Base-by-base conservation (phyloP, 1,140 invertebrate genomes). In the Babylonia areolata region DNA sequence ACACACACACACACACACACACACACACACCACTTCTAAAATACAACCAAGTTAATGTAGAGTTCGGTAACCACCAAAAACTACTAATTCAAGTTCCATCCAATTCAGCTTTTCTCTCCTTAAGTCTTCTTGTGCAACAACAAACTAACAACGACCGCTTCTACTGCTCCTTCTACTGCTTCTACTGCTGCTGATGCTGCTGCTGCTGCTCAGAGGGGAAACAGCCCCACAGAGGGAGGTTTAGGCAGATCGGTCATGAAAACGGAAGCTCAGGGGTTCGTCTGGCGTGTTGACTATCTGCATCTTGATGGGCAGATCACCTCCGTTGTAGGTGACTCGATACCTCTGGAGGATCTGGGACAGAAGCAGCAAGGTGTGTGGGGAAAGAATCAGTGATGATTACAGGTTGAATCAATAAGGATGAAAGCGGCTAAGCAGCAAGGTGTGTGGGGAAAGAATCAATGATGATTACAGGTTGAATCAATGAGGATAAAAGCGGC, bases 271-370 rank as follows among this genome's bases (percentile, higher is more conserved):
- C 1, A 87, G 39, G 1, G 86, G 81, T 78, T 87, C 46, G 5
- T 42, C 35, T 5, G 86, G 86, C 35, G 81, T 78, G 73, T 87
- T 87, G n/a, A 87, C 35, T 46, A 87, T 39, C 81, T 84, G 80
- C 86, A 87, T 87, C 28, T 54, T 87, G 33, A 87, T 87, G 33
- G 86, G 81, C 35, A 87, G 81, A 0, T 87, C 86, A 2, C 39
- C 78, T 37, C 82, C 82, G 40, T 40, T 86, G 69, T 88, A 87
- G 2, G 78, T 58, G 12, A 90, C 33, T 0, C 42, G 23, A 58
- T 82, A 90, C 39, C 82, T 85, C 83, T 88, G 86, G 20, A 90
- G 33, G 31, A 90, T 86, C 88, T 90, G 82, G 28, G 83, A 85
- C n/a, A n/a, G n/a, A n/a, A n/a, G n/a, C n/a, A n/a, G n/a, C n/a